Conservation (phyloP, 2,888 invertebrate species). For the Beris chalybata region DNA sequence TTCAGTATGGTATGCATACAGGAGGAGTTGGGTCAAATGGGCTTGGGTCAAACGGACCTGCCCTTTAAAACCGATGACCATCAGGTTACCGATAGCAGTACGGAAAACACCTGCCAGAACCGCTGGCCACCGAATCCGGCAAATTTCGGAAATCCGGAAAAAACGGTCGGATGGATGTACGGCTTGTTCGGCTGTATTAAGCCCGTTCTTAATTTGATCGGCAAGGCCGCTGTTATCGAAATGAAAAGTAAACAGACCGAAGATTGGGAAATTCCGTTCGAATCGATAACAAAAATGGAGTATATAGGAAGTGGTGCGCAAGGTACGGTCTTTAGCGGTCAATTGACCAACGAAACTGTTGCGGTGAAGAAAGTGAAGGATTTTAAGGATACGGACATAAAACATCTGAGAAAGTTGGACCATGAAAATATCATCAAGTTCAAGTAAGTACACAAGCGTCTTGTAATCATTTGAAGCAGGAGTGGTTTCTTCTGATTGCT, state of each 20-base stretch:
- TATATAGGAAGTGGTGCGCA: slow-evolving; percentile 96
- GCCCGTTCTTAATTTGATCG: slow-evolving; percentile 84
- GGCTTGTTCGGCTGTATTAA: slow-evolving; percentile 87
- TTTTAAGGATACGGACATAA: slow-evolving; percentile 89
- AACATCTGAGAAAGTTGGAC: slow-evolving; percentile 86
- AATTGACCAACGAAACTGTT: slow-evolving; percentile 78
- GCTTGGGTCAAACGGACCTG: slow-evolving; percentile 48
- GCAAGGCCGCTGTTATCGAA: slow-evolving; percentile 70
- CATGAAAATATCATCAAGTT: slow-evolving; percentile 92
- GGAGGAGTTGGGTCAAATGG: slow-evolving; percentile 64
- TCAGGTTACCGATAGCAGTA: slow-evolving; percentile 54
- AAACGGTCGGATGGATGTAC: slow-evolving; percentile 72
- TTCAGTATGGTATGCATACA: slow-evolving; percentile 67
- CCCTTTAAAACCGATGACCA: slow-evolving; percentile 48
- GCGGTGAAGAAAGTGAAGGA: slow-evolving; percentile 97
- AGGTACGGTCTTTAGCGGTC: slow-evolving; percentile 91
- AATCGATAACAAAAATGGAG: slow-evolving; percentile 80
- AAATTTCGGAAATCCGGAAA: slow-evolving; percentile 54
- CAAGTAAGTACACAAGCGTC: slow-evolving; percentile 48
- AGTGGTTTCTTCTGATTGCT: no score
- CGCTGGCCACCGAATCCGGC: slow-evolving; percentile 58
- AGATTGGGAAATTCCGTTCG: slow-evolving; percentile 95
- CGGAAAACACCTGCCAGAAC: slow-evolving; percentile 56
- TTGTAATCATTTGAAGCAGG: no score
- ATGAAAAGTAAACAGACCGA: slow-evolving; percentile 65